Base-by-base conservation (phyloP, 23 tunicate genomes). In the Oikopleura dioica region DNA sequence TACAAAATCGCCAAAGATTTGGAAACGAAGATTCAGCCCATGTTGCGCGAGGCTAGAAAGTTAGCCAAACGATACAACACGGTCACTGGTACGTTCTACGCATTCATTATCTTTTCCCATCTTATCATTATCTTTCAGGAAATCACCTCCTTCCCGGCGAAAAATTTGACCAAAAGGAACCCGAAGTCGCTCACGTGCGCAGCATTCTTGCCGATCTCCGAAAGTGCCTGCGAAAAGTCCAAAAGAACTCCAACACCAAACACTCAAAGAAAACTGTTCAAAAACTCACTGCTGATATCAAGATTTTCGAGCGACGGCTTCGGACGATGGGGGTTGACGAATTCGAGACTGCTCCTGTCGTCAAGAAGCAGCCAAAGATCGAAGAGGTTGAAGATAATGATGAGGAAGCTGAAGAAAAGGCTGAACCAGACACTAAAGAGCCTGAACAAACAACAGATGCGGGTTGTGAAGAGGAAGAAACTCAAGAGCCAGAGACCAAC, bases 1-100 rank as follows among this genome's bases (percentile, higher is more conserved):
- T 91, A 86, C 76, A 50, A 84, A 37, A 69, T 85, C 1, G 97
- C 92, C 26, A 44, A 44, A 44, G 55, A 44, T 44, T 44, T 44
- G 55, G 16, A 44, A 44, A 44, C 16, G 32, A 78, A 91, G 97
- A 92, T 87, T 55, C 83, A 83, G 21, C 79, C 97, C 36, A 82
- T 84, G 37, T 28, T 91, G 0, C 68, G 92, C 37, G 80, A 63
- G 24, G 84, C 86, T 16, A 76, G 51, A 50, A 80, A 85, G 4
- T 87, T 85, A 37, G 38, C 78, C 32, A 84, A 80, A 5, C 58
- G 82, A 51, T 59, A 44, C 16, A 44, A 44, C 55, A 44, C 55
- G 55, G 16, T 9, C 9, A 44, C 55, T 44, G 55, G 55, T 44
- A 44, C 9, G 55, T n/a, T n/a, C n/a, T n/a, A n/a, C n/a, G n/a